Evolutionary conservation across 2,797 vertebrate species (phyloP).

Genomic region (Decapterus maruadsi): DNA sequence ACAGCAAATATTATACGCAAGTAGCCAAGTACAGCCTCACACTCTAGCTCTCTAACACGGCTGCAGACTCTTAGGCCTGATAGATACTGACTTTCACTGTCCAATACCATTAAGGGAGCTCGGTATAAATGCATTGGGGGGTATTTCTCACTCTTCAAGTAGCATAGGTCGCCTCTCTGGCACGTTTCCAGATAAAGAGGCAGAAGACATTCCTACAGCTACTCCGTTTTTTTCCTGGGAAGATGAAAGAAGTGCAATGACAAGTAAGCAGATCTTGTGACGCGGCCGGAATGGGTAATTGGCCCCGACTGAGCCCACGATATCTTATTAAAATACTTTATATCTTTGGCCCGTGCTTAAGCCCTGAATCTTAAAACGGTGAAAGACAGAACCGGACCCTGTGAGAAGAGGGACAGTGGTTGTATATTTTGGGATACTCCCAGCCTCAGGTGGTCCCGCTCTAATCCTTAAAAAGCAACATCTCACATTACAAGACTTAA

Average conservation of each 20-base stretch:
- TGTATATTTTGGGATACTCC: slow-evolving; percentile 63
- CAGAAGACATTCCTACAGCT: neutral
- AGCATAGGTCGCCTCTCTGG: neutral
- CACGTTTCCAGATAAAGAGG: neutral
- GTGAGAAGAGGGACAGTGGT: slow-evolving; percentile 6
- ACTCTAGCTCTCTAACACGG: neutral
- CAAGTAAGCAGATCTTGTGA: slow-evolving; percentile 12
- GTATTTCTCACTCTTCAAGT: neutral
- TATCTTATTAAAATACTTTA: slow-evolving; percentile 15
- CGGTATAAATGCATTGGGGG: neutral
- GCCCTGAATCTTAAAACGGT: slow-evolving; percentile 1
- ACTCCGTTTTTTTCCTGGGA: neutral
- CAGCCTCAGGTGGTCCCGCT: slow-evolving; percentile 45
- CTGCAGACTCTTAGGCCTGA: neutral
- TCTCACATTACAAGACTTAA: slow-evolving; percentile 47
- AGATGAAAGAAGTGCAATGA: slow-evolving; percentile 1
- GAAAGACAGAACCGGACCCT: slow-evolving; percentile 3
- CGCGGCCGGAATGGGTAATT: neutral
- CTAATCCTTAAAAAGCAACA: slow-evolving; percentile 59
- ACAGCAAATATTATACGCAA: neutral
- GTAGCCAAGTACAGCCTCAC: neutral
- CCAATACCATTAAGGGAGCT: neutral
- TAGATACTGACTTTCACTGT: neutral
- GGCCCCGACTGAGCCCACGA: neutral
- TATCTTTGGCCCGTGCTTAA: slow-evolving; percentile 3